Conservation (phyloP, 2,888 invertebrate species). For the Hedya salicella region DNA sequence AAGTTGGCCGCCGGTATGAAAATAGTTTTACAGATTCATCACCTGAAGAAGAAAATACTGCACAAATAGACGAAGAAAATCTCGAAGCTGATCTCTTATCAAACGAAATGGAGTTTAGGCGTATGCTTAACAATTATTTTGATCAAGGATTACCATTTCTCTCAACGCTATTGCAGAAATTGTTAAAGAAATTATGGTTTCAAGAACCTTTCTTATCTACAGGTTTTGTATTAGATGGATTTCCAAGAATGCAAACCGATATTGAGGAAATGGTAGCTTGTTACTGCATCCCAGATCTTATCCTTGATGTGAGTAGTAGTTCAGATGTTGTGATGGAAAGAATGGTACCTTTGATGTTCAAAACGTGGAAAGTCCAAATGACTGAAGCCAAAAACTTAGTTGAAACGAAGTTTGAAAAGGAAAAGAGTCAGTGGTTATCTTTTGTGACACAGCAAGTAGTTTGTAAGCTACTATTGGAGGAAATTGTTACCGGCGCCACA, state of each 20-base stretch:
- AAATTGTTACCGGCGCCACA: slow-evolving; percentile 58
- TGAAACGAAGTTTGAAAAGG: slow-evolving; percentile 54
- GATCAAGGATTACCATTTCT: slow-evolving; percentile 77
- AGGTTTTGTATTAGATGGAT: slow-evolving; percentile 87
- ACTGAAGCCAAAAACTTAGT: slow-evolving; percentile 65
- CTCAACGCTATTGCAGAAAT: slow-evolving; percentile 69
- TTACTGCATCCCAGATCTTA: slow-evolving; percentile 84
- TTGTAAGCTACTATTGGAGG: slow-evolving; percentile 63
- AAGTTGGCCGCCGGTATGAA: slow-evolving; percentile 73
- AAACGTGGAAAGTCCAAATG: slow-evolving; percentile 71
- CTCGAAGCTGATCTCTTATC: slow-evolving; percentile 61
- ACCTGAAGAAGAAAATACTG: slow-evolving; percentile 66
- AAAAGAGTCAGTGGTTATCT: slow-evolving; percentile 62
- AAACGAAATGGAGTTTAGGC: slow-evolving; percentile 70
- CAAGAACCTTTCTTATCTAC: slow-evolving; percentile 73
- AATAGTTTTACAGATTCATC: slow-evolving; percentile 67
- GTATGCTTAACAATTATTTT: slow-evolving; percentile 77
- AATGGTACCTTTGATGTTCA: slow-evolving; percentile 62
- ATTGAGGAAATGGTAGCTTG: slow-evolving; percentile 78
- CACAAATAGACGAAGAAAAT: slow-evolving; percentile 71
- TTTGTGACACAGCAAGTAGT: slow-evolving; percentile 65
- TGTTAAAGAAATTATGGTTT: slow-evolving; percentile 82
- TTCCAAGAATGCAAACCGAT: slow-evolving; percentile 84
- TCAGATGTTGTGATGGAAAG: slow-evolving; percentile 64
- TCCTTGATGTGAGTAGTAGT: slow-evolving; percentile 78